These are phyloP conservation scores for Pocillopora damicornis DNA, from an alignment of 64 coral and sea anemone species.

Conservation along the genomic window DNA sequence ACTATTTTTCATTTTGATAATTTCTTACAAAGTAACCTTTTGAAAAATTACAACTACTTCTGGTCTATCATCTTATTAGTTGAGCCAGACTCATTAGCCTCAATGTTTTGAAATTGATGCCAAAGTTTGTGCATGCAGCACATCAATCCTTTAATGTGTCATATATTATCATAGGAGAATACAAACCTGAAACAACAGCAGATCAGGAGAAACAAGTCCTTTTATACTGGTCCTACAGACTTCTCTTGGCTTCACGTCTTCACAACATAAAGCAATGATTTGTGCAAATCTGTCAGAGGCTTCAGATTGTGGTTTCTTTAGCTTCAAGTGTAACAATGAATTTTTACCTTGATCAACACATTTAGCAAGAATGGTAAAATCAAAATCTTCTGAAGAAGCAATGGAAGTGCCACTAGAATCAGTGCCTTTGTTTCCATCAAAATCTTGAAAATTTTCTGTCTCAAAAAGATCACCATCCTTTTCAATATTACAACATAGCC, in stretches of 20 bases:
- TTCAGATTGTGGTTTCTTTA: background rate
- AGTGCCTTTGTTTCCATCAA: background rate
- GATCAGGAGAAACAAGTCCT: conserved; percentile 34
- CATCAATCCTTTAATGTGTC: no score
- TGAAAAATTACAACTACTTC: no score
- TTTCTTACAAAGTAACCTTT: no score
- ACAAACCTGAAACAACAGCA: conserved; percentile 35
- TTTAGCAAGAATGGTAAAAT: background rate
- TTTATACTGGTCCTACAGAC: background rate
- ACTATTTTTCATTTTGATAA: no score
- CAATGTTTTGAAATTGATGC: no score
- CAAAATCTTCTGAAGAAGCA: background rate
- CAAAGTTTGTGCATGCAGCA: no score
- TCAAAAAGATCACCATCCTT: conserved; percentile 24
- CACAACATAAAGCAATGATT: conserved; percentile 2
- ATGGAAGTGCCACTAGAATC: background rate
- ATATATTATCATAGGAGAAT: background rate
- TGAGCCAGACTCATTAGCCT: no score
- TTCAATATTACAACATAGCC: background rate
- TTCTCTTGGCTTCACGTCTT: background rate
- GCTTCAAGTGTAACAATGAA: conserved; percentile 20
- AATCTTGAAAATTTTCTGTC: background rate
- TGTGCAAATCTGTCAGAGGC: background rate
- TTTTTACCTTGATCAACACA: background rate
- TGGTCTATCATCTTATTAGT: no score